Percentiles rank a stretch among this genome's conserved stretches.
Conservation (phyloP, 1,140 invertebrate species). For the Panagrolaimus sp. region DNA sequence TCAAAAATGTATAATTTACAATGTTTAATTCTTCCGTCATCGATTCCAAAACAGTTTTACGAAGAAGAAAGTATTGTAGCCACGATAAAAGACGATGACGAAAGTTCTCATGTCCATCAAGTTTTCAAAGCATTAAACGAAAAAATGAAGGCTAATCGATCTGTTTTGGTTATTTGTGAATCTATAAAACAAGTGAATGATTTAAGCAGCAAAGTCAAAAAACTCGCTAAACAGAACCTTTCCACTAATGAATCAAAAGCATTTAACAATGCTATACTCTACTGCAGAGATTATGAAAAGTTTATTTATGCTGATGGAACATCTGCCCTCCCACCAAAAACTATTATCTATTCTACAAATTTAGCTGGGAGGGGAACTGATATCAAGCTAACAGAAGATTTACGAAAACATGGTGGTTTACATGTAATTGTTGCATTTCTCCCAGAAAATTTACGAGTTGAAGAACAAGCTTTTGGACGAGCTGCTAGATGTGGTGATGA, state of each 20-base stretch:
- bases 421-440: conserved; percentile 60
- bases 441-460: conserved; percentile 58
- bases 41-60: not conserved
- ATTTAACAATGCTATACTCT: not conserved
- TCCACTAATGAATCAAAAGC: not conserved
- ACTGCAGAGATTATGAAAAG: not conserved
- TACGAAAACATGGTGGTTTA: conserved; percentile 57
- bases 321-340: not conserved
- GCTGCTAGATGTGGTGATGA: conserved; percentile 57
- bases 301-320: not conserved
- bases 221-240: no score
- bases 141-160: not conserved
- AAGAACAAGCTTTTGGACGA: conserved; percentile 60
- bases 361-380: conserved; percentile 61
- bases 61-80: not conserved
- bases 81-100: not conserved
- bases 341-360: conserved; percentile 61
- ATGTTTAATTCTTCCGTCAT: not conserved
- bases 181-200: not conserved
- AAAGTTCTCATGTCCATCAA: not conserved
- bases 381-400: conserved; percentile 49
- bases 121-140: not conserved
- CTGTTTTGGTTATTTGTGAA: not conserved
- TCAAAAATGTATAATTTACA: not conserved
- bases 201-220: not conserved